Conservation (phyloP, 2,888 invertebrate genomes). For the Troilus luridus region DNA sequence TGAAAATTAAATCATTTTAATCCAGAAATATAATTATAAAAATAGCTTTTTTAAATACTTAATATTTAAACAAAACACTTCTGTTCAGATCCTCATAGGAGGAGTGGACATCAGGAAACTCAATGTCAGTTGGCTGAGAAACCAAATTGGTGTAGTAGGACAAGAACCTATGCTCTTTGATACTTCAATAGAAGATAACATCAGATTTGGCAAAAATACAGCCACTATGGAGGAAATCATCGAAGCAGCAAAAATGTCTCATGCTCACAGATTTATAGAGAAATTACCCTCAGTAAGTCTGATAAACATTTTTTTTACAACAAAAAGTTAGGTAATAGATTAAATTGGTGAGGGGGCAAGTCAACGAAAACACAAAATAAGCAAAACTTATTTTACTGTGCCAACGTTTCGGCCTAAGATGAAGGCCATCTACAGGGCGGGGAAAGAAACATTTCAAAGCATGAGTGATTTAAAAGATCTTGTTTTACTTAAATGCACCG, state of each 20-base stretch:
- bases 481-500: too few relatives aligned
- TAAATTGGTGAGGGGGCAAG: too few relatives aligned
- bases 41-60: background rate
- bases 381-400: too few relatives aligned
- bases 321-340: too few relatives aligned
- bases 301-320: too few relatives aligned
- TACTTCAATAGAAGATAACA: constrained; percentile 74
- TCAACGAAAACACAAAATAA: too few relatives aligned
- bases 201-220: constrained; percentile 72
- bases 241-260: constrained; percentile 69
- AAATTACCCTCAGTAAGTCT: constrained; percentile 60
- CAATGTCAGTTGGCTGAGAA: constrained; percentile 78
- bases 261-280: constrained; percentile 68
- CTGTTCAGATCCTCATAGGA: constrained; percentile 61
- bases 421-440: too few relatives aligned
- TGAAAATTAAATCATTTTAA: background rate
- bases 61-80: background rate
- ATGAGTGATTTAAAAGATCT: too few relatives aligned
- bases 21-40: too few relatives aligned
- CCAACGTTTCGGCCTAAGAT: too few relatives aligned
- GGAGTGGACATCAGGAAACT: constrained; percentile 68
- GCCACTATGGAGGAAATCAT: constrained; percentile 68
- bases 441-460: too few relatives aligned
- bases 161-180: constrained; percentile 76
- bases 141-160: constrained; percentile 83